Evolutionary conservation across 2,797 vertebrate genomes (phyloP).

Genomic region (Geotrypetes seraphini): DNA sequence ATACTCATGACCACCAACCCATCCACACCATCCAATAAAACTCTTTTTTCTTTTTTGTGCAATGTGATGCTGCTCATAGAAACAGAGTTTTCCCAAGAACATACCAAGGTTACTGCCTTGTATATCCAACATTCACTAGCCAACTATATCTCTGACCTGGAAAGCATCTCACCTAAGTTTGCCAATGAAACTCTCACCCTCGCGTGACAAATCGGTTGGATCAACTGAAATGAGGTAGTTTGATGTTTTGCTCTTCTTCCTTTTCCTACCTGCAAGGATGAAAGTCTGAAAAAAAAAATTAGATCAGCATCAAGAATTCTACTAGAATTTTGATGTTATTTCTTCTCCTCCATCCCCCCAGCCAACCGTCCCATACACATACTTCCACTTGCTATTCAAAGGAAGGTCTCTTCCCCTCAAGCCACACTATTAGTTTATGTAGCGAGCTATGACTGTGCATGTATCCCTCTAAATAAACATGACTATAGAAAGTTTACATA

Average conservation of each 20-base stretch:
- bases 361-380: neutral
- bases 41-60: too few relatives aligned
- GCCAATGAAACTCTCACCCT: constrained; percentile 88
- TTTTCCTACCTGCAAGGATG: constrained; percentile 86
- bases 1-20: too few relatives aligned
- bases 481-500: too few relatives aligned
- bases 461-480: too few relatives aligned
- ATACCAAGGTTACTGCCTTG: too few relatives aligned
- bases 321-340: neutral
- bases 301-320: neutral
- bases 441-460: too few relatives aligned
- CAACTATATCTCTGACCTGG: neutral
- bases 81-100: too few relatives aligned
- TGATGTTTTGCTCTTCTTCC: constrained; percentile 96
- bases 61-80: too few relatives aligned
- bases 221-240: constrained; percentile 94
- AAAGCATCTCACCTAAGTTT: constrained; percentile 78
- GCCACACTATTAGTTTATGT: too few relatives aligned
- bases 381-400: neutral
- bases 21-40: too few relatives aligned
- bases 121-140: neutral
- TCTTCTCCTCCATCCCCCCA: neutral
- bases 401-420: neutral
- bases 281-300: constrained; percentile 59
- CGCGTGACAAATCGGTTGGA: constrained; percentile 83